Evolutionary conservation across 2,113 vertebrate genomes (phyloP).

Genomic region (Procavia capensis): DNA sequence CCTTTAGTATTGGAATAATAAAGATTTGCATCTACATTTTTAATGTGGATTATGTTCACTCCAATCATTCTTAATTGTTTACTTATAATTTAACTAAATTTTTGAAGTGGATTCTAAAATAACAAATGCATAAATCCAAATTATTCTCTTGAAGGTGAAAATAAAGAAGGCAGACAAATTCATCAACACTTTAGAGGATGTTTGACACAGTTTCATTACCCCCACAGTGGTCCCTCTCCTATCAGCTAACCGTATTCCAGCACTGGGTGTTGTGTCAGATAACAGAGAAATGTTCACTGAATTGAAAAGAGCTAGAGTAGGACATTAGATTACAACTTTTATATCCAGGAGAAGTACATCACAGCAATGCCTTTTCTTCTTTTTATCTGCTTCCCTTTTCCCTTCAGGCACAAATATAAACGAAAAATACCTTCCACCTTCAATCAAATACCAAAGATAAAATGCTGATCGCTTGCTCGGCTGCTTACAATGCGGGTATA

Average conservation of each 20-base stretch:
- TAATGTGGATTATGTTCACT: conserved; percentile 15
- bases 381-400: conserved; percentile 78
- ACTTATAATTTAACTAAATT: conserved; percentile 16
- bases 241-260: not conserved
- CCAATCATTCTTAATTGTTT: conserved; percentile 32
- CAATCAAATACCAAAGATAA: conserved; percentile 81
- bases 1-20: conserved; percentile 29
- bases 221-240: not conserved
- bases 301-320: conserved; percentile 64
- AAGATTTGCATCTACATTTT: conserved; percentile 29
- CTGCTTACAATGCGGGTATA: conserved; percentile 71
- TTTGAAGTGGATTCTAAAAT: conserved; percentile 40
- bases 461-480: conserved; percentile 66
- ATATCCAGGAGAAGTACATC: conserved; percentile 73
- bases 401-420: conserved; percentile 82
- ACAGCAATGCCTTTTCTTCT: conserved; percentile 71
- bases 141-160: conserved; percentile 45
- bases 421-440: conserved; percentile 81
- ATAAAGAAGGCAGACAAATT: conserved; percentile 7
- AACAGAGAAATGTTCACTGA: conserved; percentile 56
- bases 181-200: conserved; percentile 8
- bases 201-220: conserved; percentile 47
- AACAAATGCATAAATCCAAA: conserved; percentile 29
- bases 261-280: conserved; percentile 56
- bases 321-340: conserved; percentile 77